A percentile compares a stretch with the other conserved stretches of the same genome.
Evolutionary conservation across 2,113 vertebrate genomes (phyloP).

Genomic region (Syrrhaptes paradoxus): DNA sequence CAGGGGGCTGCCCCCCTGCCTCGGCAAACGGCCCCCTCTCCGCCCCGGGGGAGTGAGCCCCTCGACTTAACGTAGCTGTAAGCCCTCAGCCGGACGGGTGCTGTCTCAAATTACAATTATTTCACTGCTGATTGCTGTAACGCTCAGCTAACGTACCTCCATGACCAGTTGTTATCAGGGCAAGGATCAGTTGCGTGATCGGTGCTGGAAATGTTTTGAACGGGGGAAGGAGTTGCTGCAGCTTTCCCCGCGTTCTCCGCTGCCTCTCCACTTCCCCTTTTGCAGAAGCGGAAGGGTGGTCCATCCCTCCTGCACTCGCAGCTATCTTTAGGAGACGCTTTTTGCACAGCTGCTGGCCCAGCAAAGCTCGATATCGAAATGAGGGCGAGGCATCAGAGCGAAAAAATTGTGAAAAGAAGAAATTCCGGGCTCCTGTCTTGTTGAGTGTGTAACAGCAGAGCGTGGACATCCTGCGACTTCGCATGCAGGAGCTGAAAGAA

Average conservation of each 20-base stretch:
- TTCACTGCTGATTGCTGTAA: neutral
- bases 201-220: neutral
- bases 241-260: neutral
- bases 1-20: neutral
- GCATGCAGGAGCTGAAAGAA: neutral
- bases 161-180: neutral
- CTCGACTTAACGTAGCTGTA: rapidly evolving
- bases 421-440: neutral
- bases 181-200: rapidly evolving
- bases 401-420: neutral
- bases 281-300: neutral
- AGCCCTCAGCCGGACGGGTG: rapidly evolving
- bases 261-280: neutral
- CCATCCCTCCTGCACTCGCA: neutral
- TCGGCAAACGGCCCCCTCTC: neutral
- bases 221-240: neutral
- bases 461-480: neutral
- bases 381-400: neutral
- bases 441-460: neutral
- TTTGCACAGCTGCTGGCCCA: neutral
- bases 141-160: neutral
- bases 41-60: rapidly evolving
- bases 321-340: neutral
- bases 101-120: neutral
- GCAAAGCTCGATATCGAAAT: rapidly evolving